Base-by-base conservation (phyloP, 2,888 invertebrate species). In the Plebejus melissa region DNA sequence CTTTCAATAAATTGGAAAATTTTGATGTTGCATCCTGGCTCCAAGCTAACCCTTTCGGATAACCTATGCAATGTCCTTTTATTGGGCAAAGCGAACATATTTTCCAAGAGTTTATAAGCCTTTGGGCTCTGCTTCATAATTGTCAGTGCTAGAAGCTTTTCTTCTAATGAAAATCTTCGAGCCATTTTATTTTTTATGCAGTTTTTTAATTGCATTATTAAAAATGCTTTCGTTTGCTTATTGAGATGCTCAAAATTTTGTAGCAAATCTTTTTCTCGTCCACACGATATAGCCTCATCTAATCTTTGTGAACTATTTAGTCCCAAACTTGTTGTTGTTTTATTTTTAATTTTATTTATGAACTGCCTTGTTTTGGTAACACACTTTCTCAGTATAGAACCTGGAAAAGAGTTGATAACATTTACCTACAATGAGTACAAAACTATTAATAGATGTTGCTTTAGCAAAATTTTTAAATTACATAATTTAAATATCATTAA, bases 331-430 rank as follows among this genome's bases (percentile, higher is more conserved):
- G 50, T 32, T 32, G 32, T 41, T 41, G 41, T 9, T 41, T 41
- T 41, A 9, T 41, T 41, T 54, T 54, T 54, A 2, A 54, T 54
- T 54, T 54, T 54, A 54, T 54, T 54, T 4, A 54, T 54, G 16
- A 77, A 75, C 74, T 16, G 54, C 16, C 54, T 54, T 54, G 54
- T 54, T 54, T 54, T 54, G 54, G 4, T 54, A 54, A 54, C 54
- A 54, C 54, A 54, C 4, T 54, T 54, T 54, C 16, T 54, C 54
- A 54, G 54, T 54, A 13, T 54, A 54, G 54, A 54, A 54, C 54
- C 13, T 54, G 54, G 16, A 54, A 54, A 54, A 54, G 16, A 54
- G 54, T 54, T 54, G 16, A 13, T 54, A 54, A 54, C 54, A 54
- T 54, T 54, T 54, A 54, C 54, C 54, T 54, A 16, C 4, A 54